These are phyloP conservation scores for Scaptomyza pallida DNA, from an alignment of 1,140 invertebrate genomes.

Conservation along the genomic window DNA sequence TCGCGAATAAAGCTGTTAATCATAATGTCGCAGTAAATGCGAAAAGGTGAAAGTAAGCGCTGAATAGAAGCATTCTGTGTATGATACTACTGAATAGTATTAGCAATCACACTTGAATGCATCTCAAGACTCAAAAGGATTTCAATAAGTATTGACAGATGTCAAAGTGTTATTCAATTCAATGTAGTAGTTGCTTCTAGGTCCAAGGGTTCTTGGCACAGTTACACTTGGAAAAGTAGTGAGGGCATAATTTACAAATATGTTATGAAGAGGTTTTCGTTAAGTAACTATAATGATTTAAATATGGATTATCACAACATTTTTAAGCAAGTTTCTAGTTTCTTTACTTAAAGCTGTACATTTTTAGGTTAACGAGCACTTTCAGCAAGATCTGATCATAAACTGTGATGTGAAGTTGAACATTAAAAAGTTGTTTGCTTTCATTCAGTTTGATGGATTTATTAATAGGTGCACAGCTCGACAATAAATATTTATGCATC, in stretches of 20 bases:
- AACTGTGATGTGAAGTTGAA: neutral
- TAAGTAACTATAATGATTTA: no score
- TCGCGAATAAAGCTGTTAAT: slow-evolving; percentile 5
- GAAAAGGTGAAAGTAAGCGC: slow-evolving; percentile 21
- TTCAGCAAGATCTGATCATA: slow-evolving; percentile 42
- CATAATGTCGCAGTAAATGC: slow-evolving; percentile 8
- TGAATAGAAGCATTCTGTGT: slow-evolving; percentile 31
- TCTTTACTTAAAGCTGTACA: slow-evolving; percentile 54
- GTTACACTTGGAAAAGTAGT: slow-evolving; percentile 4
- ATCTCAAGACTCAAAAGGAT: slow-evolving; percentile 32
- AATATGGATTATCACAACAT: no score
- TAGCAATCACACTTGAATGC: slow-evolving; percentile 26
- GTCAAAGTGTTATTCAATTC: slow-evolving; percentile 55
- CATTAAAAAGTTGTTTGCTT: slow-evolving; percentile 21
- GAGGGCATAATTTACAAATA: slow-evolving; percentile 64
- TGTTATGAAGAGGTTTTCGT: slow-evolving; percentile 8
- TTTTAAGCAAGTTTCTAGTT: neutral
- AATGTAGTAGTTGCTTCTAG: slow-evolving; percentile 16
- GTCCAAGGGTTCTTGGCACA: slow-evolving; percentile 37
- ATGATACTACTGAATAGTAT: slow-evolving; percentile 38
- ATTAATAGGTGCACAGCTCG: slow-evolving; percentile 22
- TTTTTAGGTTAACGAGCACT: slow-evolving; percentile 56
- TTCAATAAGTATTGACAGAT: slow-evolving; percentile 47
- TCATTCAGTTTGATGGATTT: slow-evolving; percentile 10
- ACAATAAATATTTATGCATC: neutral